These are phyloP conservation scores for Pogoniulus pusillus DNA, from an alignment of 2,797 vertebrate species.

Conservation along the genomic window DNA sequence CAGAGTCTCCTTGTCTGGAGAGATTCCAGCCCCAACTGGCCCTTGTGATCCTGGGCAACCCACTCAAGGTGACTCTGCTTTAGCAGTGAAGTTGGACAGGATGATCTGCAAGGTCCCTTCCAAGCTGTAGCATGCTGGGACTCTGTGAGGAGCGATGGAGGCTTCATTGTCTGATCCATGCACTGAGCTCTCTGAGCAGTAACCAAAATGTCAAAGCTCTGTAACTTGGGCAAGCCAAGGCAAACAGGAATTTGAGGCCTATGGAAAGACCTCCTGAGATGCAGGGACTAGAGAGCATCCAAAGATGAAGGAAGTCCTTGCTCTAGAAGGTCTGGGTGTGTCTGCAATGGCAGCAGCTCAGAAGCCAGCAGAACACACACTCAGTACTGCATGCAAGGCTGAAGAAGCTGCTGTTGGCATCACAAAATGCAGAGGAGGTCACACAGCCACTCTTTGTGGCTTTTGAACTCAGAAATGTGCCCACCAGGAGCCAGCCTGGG, in stretches of 20 bases:
- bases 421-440: background rate
- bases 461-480: background rate
- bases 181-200: background rate
- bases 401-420: background rate
- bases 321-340: background rate
- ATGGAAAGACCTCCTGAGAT: background rate
- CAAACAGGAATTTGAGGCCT: background rate
- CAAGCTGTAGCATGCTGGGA: too few species aligned
- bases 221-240: background rate
- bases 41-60: too few species aligned
- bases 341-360: background rate
- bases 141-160: too few species aligned
- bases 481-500: background rate
- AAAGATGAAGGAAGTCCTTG: background rate
- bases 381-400: background rate
- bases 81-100: too few species aligned
- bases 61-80: too few species aligned
- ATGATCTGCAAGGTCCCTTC: too few species aligned
- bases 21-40: too few species aligned
- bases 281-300: background rate
- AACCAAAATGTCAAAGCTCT: background rate
- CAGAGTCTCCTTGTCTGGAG: too few species aligned
- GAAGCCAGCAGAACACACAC: background rate
- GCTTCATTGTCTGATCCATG: background rate
- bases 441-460: fast-evolving